These are phyloP conservation scores for Chrysodeixis includens DNA, from an alignment of 2,888 invertebrate genomes.

Conservation along the genomic window DNA sequence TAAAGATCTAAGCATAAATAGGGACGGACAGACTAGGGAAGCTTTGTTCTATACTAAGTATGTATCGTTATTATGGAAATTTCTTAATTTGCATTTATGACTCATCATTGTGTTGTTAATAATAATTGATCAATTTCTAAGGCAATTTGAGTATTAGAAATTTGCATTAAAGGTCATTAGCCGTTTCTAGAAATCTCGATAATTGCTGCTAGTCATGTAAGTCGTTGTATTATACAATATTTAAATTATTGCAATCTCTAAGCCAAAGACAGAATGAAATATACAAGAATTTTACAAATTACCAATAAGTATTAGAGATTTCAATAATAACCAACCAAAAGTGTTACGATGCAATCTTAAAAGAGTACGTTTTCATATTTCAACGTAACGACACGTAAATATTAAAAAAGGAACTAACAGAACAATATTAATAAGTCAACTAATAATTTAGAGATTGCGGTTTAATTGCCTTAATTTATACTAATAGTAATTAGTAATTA, in stretches of 20 bases:
- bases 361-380: neutral
- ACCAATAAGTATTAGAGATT: neutral
- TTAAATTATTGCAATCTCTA: constrained; percentile 11
- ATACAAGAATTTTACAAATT: neutral
- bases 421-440: too few species aligned
- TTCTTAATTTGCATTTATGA: constrained; percentile 15
- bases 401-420: too few species aligned
- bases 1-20: too few species aligned
- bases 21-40: too few species aligned
- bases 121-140: constrained; percentile 36
- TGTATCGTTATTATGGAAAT: neutral
- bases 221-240: constrained; percentile 16
- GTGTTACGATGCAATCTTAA: neutral
- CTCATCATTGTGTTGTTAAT: constrained; percentile 31
- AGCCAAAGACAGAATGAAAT: neutral
- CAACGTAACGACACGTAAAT: too few species aligned
- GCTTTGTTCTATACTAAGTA: too few species aligned
- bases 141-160: constrained; percentile 15
- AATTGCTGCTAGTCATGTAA: constrained; percentile 10
- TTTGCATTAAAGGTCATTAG: constrained; percentile 30
- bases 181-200: constrained; percentile 21
- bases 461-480: too few species aligned
- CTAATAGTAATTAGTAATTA: neutral
- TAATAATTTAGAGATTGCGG: too few species aligned
- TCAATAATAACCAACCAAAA: too few species aligned